phyloP scores from a whole-genome alignment of 1,140 invertebrate species.

The Heliconius congener region DNA sequence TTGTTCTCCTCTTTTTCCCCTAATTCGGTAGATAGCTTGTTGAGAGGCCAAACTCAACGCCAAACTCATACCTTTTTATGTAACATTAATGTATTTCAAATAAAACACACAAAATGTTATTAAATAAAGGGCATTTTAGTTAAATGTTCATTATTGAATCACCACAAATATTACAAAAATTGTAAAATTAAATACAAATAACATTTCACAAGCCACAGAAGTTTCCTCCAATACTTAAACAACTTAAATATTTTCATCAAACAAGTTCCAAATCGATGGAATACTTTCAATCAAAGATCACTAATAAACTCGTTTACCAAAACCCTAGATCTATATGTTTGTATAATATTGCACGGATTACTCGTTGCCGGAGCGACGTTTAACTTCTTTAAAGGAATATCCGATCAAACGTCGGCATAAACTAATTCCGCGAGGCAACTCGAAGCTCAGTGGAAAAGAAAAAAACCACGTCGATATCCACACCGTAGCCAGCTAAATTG shows the following conservation, averaged over 20 bases:
- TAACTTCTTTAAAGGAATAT: conserved; percentile 78
- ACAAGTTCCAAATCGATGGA: conserved; percentile 35
- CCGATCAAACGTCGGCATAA: conserved; percentile 77
- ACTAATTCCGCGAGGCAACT: conserved; percentile 79
- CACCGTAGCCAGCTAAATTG: conserved; percentile 69
- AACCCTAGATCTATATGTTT: conserved; percentile 56
- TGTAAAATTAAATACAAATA: conserved; percentile 16
- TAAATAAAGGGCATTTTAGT: background rate
- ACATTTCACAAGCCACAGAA: conserved; percentile 22
- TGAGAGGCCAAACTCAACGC: no score
- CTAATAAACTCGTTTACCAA: conserved; percentile 53
- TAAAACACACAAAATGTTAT: background rate
- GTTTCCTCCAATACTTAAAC: conserved; percentile 22
- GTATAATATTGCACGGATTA: conserved; percentile 64
- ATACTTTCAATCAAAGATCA: conserved; percentile 46
- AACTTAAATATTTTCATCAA: conserved; percentile 36
- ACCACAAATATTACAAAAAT: background rate
- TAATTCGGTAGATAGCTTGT: no score
- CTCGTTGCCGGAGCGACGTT: conserved; percentile 54
- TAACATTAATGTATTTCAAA: background rate
- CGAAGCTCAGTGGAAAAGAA: conserved; percentile 64
- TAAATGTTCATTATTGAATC: background rate
- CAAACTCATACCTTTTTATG: no score
- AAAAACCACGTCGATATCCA: conserved; percentile 62
- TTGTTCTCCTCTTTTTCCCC: no score